Evolutionary conservation across 2,797 vertebrate species (phyloP).

Genomic region (Alectoris magna): DNA sequence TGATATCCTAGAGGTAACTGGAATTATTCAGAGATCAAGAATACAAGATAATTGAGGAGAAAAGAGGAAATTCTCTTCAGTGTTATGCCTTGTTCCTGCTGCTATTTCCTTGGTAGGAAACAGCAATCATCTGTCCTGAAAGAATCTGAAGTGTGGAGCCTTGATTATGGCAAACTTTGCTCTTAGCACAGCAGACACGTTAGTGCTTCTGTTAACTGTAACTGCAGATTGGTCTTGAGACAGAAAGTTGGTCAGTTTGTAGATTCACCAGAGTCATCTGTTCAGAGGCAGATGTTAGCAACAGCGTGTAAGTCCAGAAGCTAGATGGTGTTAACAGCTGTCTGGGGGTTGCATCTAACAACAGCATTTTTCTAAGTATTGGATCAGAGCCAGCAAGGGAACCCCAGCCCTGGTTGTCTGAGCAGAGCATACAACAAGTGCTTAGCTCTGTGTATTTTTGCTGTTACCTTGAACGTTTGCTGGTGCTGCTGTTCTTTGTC

Average conservation of each 20-base stretch:
- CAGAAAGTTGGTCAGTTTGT: not conserved
- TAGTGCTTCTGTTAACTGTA: not conserved
- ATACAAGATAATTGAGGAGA: not conserved
- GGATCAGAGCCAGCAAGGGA: not conserved
- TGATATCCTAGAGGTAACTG: not conserved
- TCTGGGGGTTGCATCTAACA: slow-evolving; percentile 15
- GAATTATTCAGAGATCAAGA: not conserved
- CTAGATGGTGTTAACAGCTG: slow-evolving; percentile 51
- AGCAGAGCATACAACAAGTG: not conserved
- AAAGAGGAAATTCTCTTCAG: not conserved
- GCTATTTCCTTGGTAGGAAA: not conserved
- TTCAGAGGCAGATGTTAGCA: slow-evolving; percentile 6
- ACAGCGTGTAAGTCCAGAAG: slow-evolving; percentile 20
- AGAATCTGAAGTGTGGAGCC: not conserved
- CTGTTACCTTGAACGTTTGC: slow-evolving; percentile 27
- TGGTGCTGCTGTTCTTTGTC: slow-evolving; percentile 54
- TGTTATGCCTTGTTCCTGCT: not conserved
- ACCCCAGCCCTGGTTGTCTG: slow-evolving; percentile 22
- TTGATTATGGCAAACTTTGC: not conserved
- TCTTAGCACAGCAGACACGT: accelerated
- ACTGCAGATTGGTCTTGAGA: not conserved
- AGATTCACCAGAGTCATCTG: not conserved
- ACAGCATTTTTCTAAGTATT: slow-evolving; percentile 13
- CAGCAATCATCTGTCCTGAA: not conserved
- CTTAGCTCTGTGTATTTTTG: slow-evolving; percentile 39